A percentile compares a stretch with the other conserved stretches of the same genome.
These are phyloP conservation scores for Urocyon cinereoargenteus DNA, from an alignment of 2,797 vertebrate species.

Conservation along the genomic window DNA sequence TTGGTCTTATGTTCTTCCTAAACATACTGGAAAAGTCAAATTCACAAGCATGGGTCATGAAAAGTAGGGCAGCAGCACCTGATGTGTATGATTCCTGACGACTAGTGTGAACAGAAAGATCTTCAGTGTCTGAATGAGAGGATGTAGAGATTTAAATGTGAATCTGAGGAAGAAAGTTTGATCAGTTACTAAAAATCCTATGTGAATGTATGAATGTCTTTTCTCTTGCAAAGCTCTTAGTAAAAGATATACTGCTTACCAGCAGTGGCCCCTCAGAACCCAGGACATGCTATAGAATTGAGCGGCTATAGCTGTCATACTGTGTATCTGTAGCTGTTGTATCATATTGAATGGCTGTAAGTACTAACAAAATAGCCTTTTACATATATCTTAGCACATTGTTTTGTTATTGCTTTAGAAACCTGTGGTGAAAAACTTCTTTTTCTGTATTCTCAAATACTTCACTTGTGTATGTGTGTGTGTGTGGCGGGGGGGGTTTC, in stretches of 20 bases:
- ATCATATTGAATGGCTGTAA: background rate
- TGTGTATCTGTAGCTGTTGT: background rate
- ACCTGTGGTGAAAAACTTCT: background rate
- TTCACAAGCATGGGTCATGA: accelerated
- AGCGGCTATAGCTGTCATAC: background rate
- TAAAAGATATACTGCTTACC: too few relatives aligned
- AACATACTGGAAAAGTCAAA: background rate
- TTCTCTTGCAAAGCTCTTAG: background rate
- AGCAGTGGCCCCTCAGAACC: background rate
- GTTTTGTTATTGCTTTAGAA: background rate
- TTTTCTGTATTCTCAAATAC: background rate
- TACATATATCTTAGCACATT: accelerated
- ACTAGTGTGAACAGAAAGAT: accelerated
- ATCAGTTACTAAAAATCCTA: background rate
- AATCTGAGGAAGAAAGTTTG: background rate
- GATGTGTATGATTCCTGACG: background rate
- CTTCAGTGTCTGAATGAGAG: background rate
- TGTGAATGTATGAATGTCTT: background rate
- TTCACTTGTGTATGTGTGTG: too few relatives aligned
- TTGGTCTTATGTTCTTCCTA: background rate
- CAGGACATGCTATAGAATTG: background rate
- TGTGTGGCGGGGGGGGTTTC: too few relatives aligned
- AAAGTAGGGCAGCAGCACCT: background rate
- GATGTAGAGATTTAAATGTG: accelerated
- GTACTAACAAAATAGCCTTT: background rate